phyloP scores from a whole-genome alignment of 2,888 invertebrate species.

The Erebia aethiops region DNA sequence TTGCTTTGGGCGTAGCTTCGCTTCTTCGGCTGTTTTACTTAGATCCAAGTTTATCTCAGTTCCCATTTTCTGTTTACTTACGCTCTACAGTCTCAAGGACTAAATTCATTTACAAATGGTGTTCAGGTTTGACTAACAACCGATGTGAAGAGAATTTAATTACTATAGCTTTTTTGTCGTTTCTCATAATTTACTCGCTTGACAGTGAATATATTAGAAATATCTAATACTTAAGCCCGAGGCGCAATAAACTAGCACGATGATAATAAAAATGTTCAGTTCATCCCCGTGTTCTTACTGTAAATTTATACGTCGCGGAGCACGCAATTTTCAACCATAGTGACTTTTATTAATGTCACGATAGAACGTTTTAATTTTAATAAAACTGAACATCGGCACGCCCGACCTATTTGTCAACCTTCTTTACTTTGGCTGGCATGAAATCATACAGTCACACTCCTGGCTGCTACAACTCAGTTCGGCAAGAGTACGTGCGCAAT shows the following conservation, averaged over 20 bases:
- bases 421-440: slow-evolving; percentile 80
- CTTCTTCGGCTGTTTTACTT: slow-evolving; percentile 60
- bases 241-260: slow-evolving; percentile 76
- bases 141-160: neutral
- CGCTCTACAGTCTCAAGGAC: neutral
- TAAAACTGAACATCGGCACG: slow-evolving; percentile 81
- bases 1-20: slow-evolving; percentile 68
- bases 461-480: slow-evolving; percentile 63
- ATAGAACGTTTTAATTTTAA: slow-evolving; percentile 81
- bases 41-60: slow-evolving; percentile 67
- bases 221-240: slow-evolving; percentile 74
- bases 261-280: slow-evolving; percentile 78
- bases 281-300: slow-evolving; percentile 70
- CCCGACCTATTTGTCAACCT: slow-evolving; percentile 82
- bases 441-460: slow-evolving; percentile 79
- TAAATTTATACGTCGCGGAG: slow-evolving; percentile 61
- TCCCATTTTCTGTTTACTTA: slow-evolving; percentile 56
- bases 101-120: neutral
- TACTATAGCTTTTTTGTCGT: neutral
- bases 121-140: neutral
- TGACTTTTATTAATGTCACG: slow-evolving; percentile 74
- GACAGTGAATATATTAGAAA: slow-evolving; percentile 57
- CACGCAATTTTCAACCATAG: slow-evolving; percentile 69
- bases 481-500: slow-evolving; percentile 51
- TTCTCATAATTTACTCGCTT: neutral